Conservation (phyloP, 2,113 vertebrate genomes). For the Garra rufa region DNA sequence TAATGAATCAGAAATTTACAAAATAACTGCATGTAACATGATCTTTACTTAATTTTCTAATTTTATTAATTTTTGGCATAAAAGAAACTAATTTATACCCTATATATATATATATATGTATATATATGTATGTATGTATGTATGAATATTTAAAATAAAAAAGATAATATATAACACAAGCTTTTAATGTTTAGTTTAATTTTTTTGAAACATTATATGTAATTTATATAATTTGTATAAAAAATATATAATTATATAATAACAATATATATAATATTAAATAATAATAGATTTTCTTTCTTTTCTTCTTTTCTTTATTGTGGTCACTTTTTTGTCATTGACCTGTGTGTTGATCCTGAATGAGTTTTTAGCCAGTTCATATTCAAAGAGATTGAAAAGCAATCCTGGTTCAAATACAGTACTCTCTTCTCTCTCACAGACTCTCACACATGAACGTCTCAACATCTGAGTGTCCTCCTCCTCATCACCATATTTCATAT, state of each 20-base stretch:
- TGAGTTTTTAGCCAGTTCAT: neutral
- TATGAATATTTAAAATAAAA: no score
- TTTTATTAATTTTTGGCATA: no score
- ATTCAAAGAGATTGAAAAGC: slow-evolving; percentile 35
- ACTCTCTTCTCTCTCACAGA: neutral
- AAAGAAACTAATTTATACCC: no score
- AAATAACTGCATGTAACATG: no score
- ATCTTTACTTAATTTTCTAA: no score
- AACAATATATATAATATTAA: no score
- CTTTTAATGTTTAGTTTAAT: neutral
- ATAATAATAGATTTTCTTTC: no score
- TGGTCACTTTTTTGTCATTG: neutral
- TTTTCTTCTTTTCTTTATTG: neutral
- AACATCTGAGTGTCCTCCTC: slow-evolving; percentile 45
- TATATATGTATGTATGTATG: no score
- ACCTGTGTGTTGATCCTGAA: neutral
- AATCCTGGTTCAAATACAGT: slow-evolving; percentile 34
- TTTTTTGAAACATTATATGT: neutral
- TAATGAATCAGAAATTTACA: no score
- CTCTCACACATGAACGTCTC: slow-evolving; percentile 33
- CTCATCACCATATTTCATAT: slow-evolving; percentile 58
- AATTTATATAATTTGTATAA: neutral
- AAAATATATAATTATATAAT: no score
- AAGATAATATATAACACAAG: neutral
- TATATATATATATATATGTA: no score